A percentile compares a stretch with the other conserved stretches of the same genome.
Conservation (phyloP, 1,140 invertebrate genomes). For the Magallana ariakensis region DNA sequence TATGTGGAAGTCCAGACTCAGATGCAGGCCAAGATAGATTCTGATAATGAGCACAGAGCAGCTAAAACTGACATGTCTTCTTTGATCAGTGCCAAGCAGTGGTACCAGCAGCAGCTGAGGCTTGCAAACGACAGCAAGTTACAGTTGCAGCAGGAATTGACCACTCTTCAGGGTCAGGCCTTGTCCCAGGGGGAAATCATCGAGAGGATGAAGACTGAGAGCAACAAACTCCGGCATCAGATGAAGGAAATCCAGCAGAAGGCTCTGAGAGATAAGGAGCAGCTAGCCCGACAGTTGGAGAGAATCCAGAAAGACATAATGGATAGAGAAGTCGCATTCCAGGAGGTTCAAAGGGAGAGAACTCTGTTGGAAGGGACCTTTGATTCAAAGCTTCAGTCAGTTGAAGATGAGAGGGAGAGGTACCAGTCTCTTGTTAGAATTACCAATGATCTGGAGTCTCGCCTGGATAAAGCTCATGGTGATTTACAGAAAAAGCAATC, state of each 20-base stretch:
- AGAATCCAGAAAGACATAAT: slow-evolving; percentile 81
- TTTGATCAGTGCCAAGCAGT: slow-evolving; percentile 79
- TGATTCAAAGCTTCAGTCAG: slow-evolving; percentile 73
- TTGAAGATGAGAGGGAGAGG: slow-evolving; percentile 78
- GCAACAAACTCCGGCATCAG: slow-evolving; percentile 73
- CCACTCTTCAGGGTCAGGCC: slow-evolving; percentile 73
- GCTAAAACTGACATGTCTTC: slow-evolving; percentile 78
- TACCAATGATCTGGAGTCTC: slow-evolving; percentile 76
- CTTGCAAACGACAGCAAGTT: slow-evolving; percentile 75
- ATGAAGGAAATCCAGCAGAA: slow-evolving; percentile 78
- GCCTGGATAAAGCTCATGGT: slow-evolving; percentile 75
- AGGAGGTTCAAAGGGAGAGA: slow-evolving; percentile 79
- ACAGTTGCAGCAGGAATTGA: slow-evolving; percentile 79
- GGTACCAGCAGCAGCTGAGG: slow-evolving; percentile 81
- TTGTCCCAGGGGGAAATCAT: slow-evolving; percentile 74
- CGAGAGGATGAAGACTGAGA: slow-evolving; percentile 79
- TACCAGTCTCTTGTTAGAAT: slow-evolving; percentile 69
- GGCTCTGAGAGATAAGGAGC: slow-evolving; percentile 79
- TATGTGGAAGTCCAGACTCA: slow-evolving; percentile 80
- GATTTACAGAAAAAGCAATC: slow-evolving; percentile 76
- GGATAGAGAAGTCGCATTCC: slow-evolving; percentile 79
- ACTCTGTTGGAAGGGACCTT: slow-evolving; percentile 76
- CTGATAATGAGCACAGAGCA: slow-evolving; percentile 77
- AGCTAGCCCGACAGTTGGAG: slow-evolving; percentile 79
- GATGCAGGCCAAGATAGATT: slow-evolving; percentile 78